Evolutionary conservation across 1,140 invertebrate species (phyloP).

Genomic region (Psilanteris sp.): DNA sequence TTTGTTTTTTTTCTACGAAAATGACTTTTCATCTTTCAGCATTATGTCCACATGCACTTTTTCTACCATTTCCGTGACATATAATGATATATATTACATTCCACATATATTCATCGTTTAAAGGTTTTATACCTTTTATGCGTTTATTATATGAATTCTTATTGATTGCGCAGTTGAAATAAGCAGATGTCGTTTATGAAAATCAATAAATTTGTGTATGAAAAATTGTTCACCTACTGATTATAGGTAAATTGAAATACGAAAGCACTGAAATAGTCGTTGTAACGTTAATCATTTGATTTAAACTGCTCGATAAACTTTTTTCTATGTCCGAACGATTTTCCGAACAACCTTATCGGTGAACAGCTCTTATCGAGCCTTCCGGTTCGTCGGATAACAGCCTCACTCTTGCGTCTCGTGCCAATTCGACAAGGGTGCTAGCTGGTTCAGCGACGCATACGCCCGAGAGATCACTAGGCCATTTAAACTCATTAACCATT

Average conservation of each 20-base stretch:
- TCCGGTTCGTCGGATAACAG: conserved; percentile 64
- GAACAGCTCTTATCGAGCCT: conserved; percentile 59
- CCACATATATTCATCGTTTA: no score
- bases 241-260: conserved; percentile 43
- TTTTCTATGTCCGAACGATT: conserved; percentile 58
- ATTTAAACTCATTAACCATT: conserved; percentile 57
- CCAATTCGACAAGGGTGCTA: conserved; percentile 62
- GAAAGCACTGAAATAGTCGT: conserved; percentile 34
- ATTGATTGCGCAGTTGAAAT: no score
- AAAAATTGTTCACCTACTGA: conserved; percentile 39
- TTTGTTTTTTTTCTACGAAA: no score
- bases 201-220: conserved; percentile 19
- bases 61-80: neutral
- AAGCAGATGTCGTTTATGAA: neutral
- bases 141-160: no score
- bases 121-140: no score
- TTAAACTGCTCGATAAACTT: conserved; percentile 54
- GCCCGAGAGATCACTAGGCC: conserved; percentile 36
- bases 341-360: conserved; percentile 60
- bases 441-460: conserved; percentile 53
- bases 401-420: conserved; percentile 59
- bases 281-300: conserved; percentile 53
- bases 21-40: conserved; percentile 20
- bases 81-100: no score
- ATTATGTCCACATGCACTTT: neutral